Conservation (phyloP, 2,797 vertebrate species). For the Lagodon rhomboides region DNA sequence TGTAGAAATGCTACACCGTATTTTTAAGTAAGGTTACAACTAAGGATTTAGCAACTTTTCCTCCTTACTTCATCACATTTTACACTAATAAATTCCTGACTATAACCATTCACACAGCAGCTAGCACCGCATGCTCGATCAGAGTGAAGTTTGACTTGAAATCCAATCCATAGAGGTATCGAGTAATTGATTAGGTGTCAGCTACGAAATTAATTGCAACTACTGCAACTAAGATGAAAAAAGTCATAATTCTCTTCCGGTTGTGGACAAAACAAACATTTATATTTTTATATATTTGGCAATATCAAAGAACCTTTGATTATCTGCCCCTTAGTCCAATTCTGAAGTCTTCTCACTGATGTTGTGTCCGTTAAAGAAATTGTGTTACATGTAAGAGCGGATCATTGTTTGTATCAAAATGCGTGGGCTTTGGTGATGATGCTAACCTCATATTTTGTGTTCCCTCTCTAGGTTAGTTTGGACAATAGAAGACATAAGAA, state of each 20-base stretch:
- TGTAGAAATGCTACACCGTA: background rate
- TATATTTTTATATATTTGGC: no score
- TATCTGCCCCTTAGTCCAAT: background rate
- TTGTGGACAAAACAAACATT: no score
- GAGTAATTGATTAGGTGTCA: no score
- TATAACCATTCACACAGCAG: background rate
- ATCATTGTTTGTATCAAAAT: background rate
- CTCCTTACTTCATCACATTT: background rate
- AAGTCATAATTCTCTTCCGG: no score
- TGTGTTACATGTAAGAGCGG: background rate
- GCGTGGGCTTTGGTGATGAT: background rate
- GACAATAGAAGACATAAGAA: conserved; percentile 56
- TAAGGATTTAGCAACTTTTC: background rate
- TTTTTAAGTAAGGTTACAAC: background rate
- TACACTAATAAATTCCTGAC: background rate
- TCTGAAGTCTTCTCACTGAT: background rate
- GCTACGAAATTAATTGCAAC: no score
- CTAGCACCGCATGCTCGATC: background rate
- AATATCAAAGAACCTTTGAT: background rate
- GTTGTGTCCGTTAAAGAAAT: background rate
- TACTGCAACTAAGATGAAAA: no score
- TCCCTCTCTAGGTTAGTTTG: conserved; percentile 64
- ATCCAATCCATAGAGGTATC: no score
- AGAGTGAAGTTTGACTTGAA: background rate
- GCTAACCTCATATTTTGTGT: conserved; percentile 22